A percentile compares a stretch with the other conserved stretches of the same genome.
Evolutionary conservation across 2,113 vertebrate species (phyloP).

Genomic region (Leiothrix lutea): DNA sequence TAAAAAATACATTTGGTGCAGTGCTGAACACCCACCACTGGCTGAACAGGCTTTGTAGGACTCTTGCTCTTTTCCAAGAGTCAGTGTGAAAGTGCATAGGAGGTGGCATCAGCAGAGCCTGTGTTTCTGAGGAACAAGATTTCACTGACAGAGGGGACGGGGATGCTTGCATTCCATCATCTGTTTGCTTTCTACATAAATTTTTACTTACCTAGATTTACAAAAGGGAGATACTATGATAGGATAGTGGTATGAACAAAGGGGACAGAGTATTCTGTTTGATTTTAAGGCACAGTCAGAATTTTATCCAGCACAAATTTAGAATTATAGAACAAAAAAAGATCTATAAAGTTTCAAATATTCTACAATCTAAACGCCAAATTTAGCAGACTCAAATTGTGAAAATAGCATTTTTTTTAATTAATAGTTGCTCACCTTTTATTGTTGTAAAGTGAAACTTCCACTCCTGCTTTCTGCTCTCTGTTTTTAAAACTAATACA

Average conservation of each 20-base stretch:
- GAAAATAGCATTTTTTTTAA: not conserved
- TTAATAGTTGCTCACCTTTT: not conserved
- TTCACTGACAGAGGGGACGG: not conserved
- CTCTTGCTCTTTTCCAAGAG: not conserved
- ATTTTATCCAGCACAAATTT: not conserved
- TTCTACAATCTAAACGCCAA: not conserved
- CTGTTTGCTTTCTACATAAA: not conserved
- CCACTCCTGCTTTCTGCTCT: not conserved
- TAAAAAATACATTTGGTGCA: not conserved
- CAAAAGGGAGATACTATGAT: not conserved
- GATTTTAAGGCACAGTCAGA: not conserved
- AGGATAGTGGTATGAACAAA: not conserved
- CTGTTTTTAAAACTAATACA: not conserved
- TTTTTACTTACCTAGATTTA: not conserved
- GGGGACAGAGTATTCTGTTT: not conserved
- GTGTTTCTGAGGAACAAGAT: not conserved
- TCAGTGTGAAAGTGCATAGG: not conserved
- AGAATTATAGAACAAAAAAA: not conserved
- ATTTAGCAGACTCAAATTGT: not conserved
- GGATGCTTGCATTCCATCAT: not conserved
- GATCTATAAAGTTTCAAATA: not conserved
- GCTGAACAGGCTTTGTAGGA: not conserved
- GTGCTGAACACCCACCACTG: not conserved
- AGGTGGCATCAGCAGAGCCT: not conserved
- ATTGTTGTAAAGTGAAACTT: not conserved